phyloP scores from a whole-genome alignment of 2,888 invertebrate genomes.

The Drosophila parthenogenetica region DNA sequence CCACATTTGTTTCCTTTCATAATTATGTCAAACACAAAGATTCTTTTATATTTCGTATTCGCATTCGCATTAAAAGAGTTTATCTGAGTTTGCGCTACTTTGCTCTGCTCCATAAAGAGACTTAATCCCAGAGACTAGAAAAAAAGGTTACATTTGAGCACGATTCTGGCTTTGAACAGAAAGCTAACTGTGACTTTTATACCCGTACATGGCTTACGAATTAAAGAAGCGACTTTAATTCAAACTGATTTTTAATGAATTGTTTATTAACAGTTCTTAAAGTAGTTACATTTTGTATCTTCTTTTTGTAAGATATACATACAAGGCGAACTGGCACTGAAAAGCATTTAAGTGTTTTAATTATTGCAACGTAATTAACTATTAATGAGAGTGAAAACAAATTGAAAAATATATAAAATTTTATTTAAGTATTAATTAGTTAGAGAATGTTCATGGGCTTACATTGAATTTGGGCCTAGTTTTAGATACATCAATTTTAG shows the following conservation, averaged over 20 bases:
- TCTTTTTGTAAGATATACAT: too few species aligned
- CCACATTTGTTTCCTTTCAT: conserved; percentile 77
- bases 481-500: too few species aligned
- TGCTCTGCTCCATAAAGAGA: conserved; percentile 37
- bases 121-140: conserved; percentile 4
- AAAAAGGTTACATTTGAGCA: conserved; percentile 20
- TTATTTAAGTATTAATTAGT: too few species aligned
- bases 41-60: conserved; percentile 60
- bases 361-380: too few species aligned
- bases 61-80: conserved; percentile 60
- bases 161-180: conserved; percentile 20
- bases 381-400: too few species aligned
- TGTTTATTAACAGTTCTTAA: not conserved
- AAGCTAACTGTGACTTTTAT: conserved; percentile 23
- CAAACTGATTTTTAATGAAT: not conserved
- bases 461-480: too few species aligned
- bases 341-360: too few species aligned
- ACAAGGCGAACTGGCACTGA: too few species aligned
- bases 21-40: conserved; percentile 82
- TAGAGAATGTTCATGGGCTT: too few species aligned
- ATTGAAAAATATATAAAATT: too few species aligned
- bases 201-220: not conserved
- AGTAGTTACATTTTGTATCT: not conserved
- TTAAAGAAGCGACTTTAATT: not conserved
- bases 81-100: conserved; percentile 56